phyloP scores from a whole-genome alignment of 1,140 invertebrate genomes.

The Lordiphosa mommai region DNA sequence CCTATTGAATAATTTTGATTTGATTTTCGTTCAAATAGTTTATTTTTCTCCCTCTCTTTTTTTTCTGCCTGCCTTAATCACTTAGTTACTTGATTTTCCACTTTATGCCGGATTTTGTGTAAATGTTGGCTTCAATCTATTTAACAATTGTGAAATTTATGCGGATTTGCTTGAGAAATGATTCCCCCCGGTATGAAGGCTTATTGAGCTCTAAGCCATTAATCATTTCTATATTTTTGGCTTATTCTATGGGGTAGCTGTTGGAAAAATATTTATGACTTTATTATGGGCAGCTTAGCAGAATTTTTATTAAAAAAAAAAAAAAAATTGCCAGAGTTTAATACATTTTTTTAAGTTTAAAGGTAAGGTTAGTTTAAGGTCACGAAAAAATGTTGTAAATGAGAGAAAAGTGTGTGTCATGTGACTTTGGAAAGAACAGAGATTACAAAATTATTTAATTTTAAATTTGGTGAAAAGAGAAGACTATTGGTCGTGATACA shows the following conservation, averaged over 20 bases:
- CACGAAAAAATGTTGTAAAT: too few species aligned
- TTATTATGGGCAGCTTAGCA: slow-evolving; percentile 8
- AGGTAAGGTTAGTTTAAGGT: too few species aligned
- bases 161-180: slow-evolving; percentile 23
- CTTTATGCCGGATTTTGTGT: slow-evolving; percentile 69
- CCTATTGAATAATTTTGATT: slow-evolving; percentile 70
- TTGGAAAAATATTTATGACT: slow-evolving; percentile 15
- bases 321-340: too few species aligned
- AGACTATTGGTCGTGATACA: too few species aligned
- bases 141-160: slow-evolving; percentile 36
- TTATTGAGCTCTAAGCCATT: slow-evolving; percentile 21
- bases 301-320: background rate
- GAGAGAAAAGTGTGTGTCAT: too few species aligned
- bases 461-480: too few species aligned
- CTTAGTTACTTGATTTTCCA: slow-evolving; percentile 71
- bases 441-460: too few species aligned
- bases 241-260: background rate
- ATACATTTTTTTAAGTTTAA: too few species aligned
- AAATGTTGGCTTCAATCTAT: slow-evolving; percentile 56
- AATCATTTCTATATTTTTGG: slow-evolving; percentile 36
- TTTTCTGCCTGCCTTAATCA: slow-evolving; percentile 50
- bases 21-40: slow-evolving; percentile 50
- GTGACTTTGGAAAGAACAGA: too few species aligned
- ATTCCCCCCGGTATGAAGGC: background rate
- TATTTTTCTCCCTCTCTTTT: slow-evolving; percentile 2